Evolutionary conservation across 2,888 invertebrate species (phyloP), one percentile per base, ranked within the genome.

Genomic region (Ornithoptera alexandrae): DNA sequence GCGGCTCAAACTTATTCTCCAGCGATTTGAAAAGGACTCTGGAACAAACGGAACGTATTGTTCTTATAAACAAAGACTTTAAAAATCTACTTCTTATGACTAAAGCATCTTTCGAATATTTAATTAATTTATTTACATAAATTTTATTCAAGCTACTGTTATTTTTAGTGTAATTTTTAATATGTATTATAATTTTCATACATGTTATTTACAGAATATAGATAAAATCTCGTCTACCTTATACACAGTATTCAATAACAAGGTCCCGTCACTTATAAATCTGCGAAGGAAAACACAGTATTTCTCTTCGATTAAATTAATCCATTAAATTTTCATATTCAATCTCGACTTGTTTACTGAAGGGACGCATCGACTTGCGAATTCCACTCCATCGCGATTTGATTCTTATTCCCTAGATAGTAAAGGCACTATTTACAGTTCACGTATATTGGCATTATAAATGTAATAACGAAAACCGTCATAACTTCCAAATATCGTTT

Each of bases 251-350:
- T 56, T 36, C 42, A 69, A 69, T 65, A 73, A 74, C 69, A 74
- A 73, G 73, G 75, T 73, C n/a, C n/a, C 75, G 79, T 75, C 77
- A 74, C 76, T 80, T 78, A 85, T 87, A 86, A 82, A 80, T 83
- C 81, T 83, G 74, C 70, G 81, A 75, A 79, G 78, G 78, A 76
- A 77, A 78, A 78, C 75, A 79, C 77, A 80, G 84, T 86, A 87
- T 85, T 83, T 84, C 83, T 89, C 92, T 93, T 93, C 93, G 93
- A 94, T 94, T 93, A 94, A 94, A 94, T 94, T 94, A 94, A 93
- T 93, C 93, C 93, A 95, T 95, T 95, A 95, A 95, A 95, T 94
- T 95, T 95, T 95, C 95, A 95, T 95, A 95, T 95, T 95, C 95
- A 95, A 95, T 95, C 95, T 95, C 94, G 94, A 93, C 92, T 93